These are phyloP conservation scores for Drosophila stalkeri DNA, from an alignment of 2,888 invertebrate species.

Conservation along the genomic window DNA sequence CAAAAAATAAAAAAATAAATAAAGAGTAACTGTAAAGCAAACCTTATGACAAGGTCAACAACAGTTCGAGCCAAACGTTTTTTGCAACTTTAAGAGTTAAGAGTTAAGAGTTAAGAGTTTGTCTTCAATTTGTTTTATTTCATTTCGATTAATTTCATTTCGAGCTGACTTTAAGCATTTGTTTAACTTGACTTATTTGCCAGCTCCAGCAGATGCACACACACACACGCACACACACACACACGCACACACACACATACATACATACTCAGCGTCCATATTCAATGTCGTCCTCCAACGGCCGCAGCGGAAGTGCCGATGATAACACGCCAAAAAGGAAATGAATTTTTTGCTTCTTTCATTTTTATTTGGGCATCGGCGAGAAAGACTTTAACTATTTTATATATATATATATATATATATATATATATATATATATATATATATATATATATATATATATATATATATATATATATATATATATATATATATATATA, in stretches of 20 bases:
- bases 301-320: conserved; percentile 73
- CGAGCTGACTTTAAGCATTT: conserved; percentile 44
- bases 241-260: conserved; percentile 2
- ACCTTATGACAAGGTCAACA: conserved; percentile 14
- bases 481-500: no score
- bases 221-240: neutral
- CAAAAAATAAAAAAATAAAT: conserved; percentile 1
- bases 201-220: neutral
- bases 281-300: conserved; percentile 53
- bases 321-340: conserved; percentile 79
- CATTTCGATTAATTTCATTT: conserved; percentile 13
- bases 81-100: conserved; percentile 19
- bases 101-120: conserved; percentile 20
- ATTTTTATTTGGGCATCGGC: conserved; percentile 56
- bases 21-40: neutral
- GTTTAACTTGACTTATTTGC: conserved; percentile 49
- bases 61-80: conserved; percentile 8
- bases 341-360: conserved; percentile 67
- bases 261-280: conserved; percentile 15
- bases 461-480: neutral
- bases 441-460: neutral
- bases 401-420: no score
- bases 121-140: conserved; percentile 18
- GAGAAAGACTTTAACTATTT: neutral
- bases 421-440: neutral